Base-by-base conservation (phyloP, 2,113 vertebrate genomes). In the Rhizomys pruinosus region DNA sequence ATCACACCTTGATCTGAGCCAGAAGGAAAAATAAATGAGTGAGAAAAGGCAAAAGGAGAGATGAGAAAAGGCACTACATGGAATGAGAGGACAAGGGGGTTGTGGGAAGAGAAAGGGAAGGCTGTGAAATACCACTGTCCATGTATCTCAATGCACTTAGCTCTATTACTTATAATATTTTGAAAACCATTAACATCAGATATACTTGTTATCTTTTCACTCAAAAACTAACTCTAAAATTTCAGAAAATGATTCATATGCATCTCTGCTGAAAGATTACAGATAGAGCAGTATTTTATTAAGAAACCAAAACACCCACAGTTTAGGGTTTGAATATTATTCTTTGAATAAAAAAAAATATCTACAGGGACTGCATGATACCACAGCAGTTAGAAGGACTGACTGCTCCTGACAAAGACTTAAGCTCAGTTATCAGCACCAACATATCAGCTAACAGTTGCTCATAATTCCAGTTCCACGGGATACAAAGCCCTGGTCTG, bases 61-160 rank as follows among this genome's bases (percentile, higher is more conserved):
- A 15, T 29, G 20, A 44, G 17, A 9, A 34, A 4, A 19, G 22
- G n/a, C 25, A 61, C 29, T 3, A 17, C 2, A 12, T 11, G 27
- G 16, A 66, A 32, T 25, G 9, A 34, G 0, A 2, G 4, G 19
- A 37, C 37, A 2, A 4, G 37, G 47, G 0, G 3, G 10, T 47
- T 2, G 4, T 7, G 25, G 32, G 55, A n/a, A 22, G 3, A 11
- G 23, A 10, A 11, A 44, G 29, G 20, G 16, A 1, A 37, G 27
- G 78, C 0, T 34, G 20, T 13, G 82, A 9, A 86, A 34, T 68
- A 34, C 55, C 17, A 87, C 25, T 42, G 15, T 12, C 78, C 9
- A 64, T 74, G 20, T 7, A 44, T 42, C 27, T 79, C 55, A 61
- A 39, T 91, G 7, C 66, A 72, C 34, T 87, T 71, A 39, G 13